A percentile compares a stretch with the other conserved stretches of the same genome.
These are phyloP conservation scores for Alsophila aescularia DNA, from an alignment of 2,888 invertebrate genomes.

Conservation along the genomic window DNA sequence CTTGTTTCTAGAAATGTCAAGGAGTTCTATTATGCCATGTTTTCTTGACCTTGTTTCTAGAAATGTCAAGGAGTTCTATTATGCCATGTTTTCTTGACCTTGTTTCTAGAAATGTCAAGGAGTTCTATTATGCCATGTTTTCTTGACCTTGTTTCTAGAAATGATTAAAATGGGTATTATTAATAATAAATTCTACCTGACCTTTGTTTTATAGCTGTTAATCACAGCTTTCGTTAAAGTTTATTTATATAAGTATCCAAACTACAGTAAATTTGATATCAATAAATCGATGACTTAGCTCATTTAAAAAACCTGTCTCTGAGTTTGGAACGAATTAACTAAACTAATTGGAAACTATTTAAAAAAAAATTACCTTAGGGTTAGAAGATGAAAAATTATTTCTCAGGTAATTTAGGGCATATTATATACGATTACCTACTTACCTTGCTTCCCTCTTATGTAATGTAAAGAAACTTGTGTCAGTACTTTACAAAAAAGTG, in stretches of 20 bases:
- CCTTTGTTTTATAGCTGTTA: constrained; percentile 10
- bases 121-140: constrained; percentile 11
- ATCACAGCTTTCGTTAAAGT: background rate
- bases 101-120: constrained; percentile 28
- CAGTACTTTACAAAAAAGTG: no score
- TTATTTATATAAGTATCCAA: background rate
- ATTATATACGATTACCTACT: no score
- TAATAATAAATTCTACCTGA: constrained; percentile 9
- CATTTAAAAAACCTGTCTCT: no score
- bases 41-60: constrained; percentile 2
- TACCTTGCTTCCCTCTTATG: no score
- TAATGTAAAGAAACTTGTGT: no score
- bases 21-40: constrained; percentile 16
- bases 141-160: constrained; percentile 14
- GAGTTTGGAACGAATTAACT: no score
- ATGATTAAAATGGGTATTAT: background rate
- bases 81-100: constrained; percentile 1
- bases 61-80: constrained; percentile 29
- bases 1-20: constrained; percentile 19
- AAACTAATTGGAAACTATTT: no score
- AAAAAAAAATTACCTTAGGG: no score
- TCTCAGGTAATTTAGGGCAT: no score
- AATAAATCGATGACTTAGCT: background rate
- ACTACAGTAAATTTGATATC: background rate
- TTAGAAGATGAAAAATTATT: no score